These are phyloP conservation scores for Pinctada fucata DNA, from an alignment of 2,888 invertebrate genomes.

Conservation along the genomic window DNA sequence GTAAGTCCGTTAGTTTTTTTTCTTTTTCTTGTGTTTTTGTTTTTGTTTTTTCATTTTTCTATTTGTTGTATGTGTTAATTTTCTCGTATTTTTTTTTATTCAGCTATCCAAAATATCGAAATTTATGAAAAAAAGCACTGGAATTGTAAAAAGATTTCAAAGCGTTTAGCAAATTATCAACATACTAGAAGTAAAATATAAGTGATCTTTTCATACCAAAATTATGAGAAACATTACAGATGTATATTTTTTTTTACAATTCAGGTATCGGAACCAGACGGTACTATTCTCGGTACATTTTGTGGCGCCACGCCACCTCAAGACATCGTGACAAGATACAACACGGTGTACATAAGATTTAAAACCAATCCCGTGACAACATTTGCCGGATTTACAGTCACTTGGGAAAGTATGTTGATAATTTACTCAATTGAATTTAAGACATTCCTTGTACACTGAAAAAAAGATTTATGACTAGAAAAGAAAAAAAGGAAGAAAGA, in stretches of 20 bases:
- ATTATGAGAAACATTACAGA: too few species aligned
- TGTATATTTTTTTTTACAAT: background rate
- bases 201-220: too few species aligned
- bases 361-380: slow-evolving; percentile 5
- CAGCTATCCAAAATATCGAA: too few species aligned
- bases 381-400: slow-evolving; percentile 12
- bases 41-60: background rate
- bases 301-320: slow-evolving; percentile 1
- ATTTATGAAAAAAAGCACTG: too few species aligned
- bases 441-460: background rate
- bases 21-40: background rate
- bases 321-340: slow-evolving; percentile 16
- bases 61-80: background rate
- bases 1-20: background rate
- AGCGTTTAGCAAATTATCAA: too few species aligned
- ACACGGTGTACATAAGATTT: slow-evolving; percentile 16
- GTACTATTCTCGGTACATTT: background rate
- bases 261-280: slow-evolving; percentile 15
- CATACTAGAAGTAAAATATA: too few species aligned
- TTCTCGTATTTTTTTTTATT: background rate
- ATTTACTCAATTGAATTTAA: background rate
- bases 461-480: too few species aligned
- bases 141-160: too few species aligned
- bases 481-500: too few species aligned
- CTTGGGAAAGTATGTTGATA: slow-evolving; percentile 12